These are phyloP conservation scores for Ondatra zibethicus DNA, from an alignment of 2,113 vertebrate genomes.

Conservation along the genomic window DNA sequence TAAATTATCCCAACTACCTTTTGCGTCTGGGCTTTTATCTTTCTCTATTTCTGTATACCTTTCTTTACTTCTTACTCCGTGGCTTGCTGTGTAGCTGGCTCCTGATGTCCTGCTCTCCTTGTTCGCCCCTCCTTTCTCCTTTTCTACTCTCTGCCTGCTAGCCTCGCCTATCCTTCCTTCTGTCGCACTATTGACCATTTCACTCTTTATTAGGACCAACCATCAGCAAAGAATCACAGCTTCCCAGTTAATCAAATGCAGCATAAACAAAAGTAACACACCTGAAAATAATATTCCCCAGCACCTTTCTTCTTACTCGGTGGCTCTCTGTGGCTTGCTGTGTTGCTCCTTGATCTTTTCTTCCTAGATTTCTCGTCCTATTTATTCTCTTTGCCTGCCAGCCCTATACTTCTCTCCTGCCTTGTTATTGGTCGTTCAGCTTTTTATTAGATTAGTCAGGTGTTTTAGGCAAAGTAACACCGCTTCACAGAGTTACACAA, in stretches of 20 bases:
- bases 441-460: neutral
- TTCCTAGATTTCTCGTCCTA: neutral
- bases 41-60: neutral
- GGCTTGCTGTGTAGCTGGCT: neutral
- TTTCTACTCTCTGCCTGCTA: no score
- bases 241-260: no score
- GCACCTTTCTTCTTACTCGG: neutral
- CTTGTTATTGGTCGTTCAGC: neutral
- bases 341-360: neutral
- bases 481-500: neutral
- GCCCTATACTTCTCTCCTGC: neutral
- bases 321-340: neutral
- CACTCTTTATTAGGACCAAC: no score
- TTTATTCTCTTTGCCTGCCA: neutral
- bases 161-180: no score
- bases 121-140: no score
- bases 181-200: no score
- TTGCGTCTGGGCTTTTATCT: neutral
- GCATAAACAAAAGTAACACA: no score
- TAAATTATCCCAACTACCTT: neutral
- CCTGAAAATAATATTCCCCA: no score
- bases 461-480: neutral
- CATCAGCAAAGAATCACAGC: no score
- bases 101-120: neutral
- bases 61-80: neutral